A percentile compares a stretch with the other conserved stretches of the same genome.
Conservation (phyloP, 2,113 vertebrate species). For the Clupea harengus region DNA sequence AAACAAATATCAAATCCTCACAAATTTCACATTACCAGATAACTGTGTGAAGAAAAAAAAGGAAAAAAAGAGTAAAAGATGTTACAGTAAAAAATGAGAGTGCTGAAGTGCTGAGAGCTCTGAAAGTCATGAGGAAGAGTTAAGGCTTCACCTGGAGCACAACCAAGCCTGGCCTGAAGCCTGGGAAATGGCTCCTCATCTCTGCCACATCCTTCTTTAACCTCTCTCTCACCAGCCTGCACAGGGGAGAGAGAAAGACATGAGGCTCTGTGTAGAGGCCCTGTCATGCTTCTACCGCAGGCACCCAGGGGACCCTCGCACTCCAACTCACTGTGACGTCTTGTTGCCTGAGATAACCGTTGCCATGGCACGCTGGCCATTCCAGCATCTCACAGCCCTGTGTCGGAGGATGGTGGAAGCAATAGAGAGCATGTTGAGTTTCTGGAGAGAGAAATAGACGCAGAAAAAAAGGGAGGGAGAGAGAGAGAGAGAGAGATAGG, state of each 20-base stretch:
- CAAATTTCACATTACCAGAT: constrained; percentile 21
- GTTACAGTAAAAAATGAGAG: not conserved
- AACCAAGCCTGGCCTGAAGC: constrained; percentile 85
- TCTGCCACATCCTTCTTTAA: constrained; percentile 78
- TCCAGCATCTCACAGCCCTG: constrained; percentile 25
- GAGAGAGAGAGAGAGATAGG: not conserved
- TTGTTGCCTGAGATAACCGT: constrained; percentile 65
- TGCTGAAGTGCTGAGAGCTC: not conserved
- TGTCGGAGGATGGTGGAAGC: constrained; percentile 20
- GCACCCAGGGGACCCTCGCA: not conserved
- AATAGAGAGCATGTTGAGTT: constrained; percentile 55
- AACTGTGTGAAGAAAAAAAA: constrained; percentile 18
- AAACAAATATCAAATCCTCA: not conserved
- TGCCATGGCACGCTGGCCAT: constrained; percentile 51
- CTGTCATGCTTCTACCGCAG: not conserved
- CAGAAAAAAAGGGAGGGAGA: not conserved
- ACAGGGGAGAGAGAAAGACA: not conserved
- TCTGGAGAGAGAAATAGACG: constrained; percentile 12
- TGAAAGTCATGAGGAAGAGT: not conserved
- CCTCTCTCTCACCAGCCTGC: constrained; percentile 81
- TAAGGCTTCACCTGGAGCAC: constrained; percentile 82
- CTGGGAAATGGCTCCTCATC: constrained; percentile 75
- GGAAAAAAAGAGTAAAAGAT: not conserved
- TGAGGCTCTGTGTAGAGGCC: not conserved
- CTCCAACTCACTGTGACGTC: constrained; percentile 62